Base-by-base conservation (phyloP, 2,113 vertebrate species). In the Osmerus eperlanus region DNA sequence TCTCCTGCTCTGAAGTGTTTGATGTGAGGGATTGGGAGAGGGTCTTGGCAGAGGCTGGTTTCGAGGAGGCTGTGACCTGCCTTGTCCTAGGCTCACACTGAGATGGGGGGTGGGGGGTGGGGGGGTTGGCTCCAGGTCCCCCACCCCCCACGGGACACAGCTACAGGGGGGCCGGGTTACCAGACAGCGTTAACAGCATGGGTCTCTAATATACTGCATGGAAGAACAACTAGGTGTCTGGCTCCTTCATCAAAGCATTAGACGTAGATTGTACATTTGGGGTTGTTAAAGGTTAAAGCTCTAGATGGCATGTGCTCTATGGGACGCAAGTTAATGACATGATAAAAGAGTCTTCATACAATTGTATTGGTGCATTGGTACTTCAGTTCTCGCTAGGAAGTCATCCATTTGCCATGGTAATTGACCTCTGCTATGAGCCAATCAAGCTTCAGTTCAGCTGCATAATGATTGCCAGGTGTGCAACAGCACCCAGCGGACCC, bases 381-480 rank as follows among this genome's bases (percentile, higher is more conserved):
- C 75, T 36, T 67, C 32, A 21, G 77, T 68, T 70, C 36, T 18
- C 76, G 61, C 75, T 73, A 80, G 74, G 75, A 83, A 80, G 75
- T 76, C 1, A 77, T 62, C 74, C 51, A 72, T 71, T 71, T 78
- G 74, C 78, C 76, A 65, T 51, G 69, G 83, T 74, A 77, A 85
- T 89, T 87, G 85, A 84, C 88, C 85, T 84, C 74, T 79, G 63
- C 72, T 79, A 82, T 66, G 74, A 75, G 78, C 83, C 82, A 61
- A 29, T 25, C 41, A 18, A 53, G 16, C 29, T 56, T 51, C 15
- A 66, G 55, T 56, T 54, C 61, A 41, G 25, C 19, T 16, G 16
- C 12, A n/a, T 69, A 73, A 73, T 56, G 62, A 73, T 41, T 71
- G 41, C 62, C 55, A 76, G 74, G 67, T 76, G 55, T 62, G n/a